Evolutionary conservation across 2,113 vertebrate genomes (phyloP).

Genomic region (Poecilia latipinna): DNA sequence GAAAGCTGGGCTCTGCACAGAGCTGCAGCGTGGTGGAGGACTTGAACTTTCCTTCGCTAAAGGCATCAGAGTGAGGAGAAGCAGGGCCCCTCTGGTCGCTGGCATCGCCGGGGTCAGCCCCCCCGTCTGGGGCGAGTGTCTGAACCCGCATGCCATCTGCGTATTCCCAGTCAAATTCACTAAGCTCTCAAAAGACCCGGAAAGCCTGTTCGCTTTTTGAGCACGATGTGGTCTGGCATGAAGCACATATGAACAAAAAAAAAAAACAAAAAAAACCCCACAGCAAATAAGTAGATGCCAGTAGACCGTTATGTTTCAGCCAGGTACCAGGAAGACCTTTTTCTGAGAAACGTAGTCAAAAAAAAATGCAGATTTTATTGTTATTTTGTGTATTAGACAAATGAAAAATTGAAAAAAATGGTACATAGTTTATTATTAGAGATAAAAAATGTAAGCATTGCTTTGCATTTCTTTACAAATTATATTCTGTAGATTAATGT

Average conservation of each 20-base stretch:
- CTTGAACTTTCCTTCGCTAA: slow-evolving; percentile 55
- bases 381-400: too few species aligned
- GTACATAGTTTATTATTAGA: too few species aligned
- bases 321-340: neutral
- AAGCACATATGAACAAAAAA: slow-evolving; percentile 50
- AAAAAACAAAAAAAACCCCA: too few species aligned
- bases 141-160: slow-evolving; percentile 65
- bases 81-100: slow-evolving; percentile 36
- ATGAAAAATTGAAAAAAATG: too few species aligned
- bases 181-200: slow-evolving; percentile 64
- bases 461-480: too few species aligned
- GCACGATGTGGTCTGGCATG: slow-evolving; percentile 58
- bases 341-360: neutral
- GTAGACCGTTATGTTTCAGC: slow-evolving; percentile 32
- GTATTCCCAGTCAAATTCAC: slow-evolving; percentile 67
- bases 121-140: slow-evolving; percentile 69
- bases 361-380: too few species aligned
- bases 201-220: slow-evolving; percentile 54
- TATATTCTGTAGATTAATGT: too few species aligned
- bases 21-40: slow-evolving; percentile 31
- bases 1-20: slow-evolving; percentile 35
- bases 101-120: slow-evolving; percentile 62
- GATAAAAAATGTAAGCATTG: too few species aligned
- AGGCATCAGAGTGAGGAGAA: slow-evolving; percentile 47
- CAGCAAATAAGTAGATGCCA: slow-evolving; percentile 11